Evolutionary conservation across 2,888 invertebrate genomes (phyloP).

Genomic region (Brenthis hecate): DNA sequence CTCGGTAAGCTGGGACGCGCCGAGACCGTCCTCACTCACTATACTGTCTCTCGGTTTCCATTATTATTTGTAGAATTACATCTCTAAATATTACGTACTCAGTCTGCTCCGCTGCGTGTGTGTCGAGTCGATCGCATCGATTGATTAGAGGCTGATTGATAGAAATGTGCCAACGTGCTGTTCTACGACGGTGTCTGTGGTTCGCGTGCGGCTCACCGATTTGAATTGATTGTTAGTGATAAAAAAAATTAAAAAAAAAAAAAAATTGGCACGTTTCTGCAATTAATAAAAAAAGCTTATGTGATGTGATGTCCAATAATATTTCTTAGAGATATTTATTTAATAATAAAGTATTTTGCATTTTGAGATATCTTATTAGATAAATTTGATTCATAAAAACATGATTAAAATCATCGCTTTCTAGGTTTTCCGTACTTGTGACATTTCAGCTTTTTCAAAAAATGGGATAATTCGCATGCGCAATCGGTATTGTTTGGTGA

Average conservation of each 20-base stretch:
- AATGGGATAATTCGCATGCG: constrained; percentile 70
- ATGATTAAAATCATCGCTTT: constrained; percentile 52
- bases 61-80: constrained; percentile 74
- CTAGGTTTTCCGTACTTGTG: constrained; percentile 49
- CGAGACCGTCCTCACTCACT: constrained; percentile 60
- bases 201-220: not conserved
- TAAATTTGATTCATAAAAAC: constrained; percentile 46
- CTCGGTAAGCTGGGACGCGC: constrained; percentile 77
- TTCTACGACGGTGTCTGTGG: not conserved
- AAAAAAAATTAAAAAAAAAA: not conserved
- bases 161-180: constrained; percentile 68
- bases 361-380: constrained; percentile 51
- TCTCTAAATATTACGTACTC: constrained; percentile 71
- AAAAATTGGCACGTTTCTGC: constrained; percentile 71
- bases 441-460: constrained; percentile 49
- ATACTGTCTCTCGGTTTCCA: constrained; percentile 73
- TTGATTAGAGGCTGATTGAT: constrained; percentile 70
- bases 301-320: constrained; percentile 78
- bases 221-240: not conserved
- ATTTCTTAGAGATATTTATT: constrained; percentile 55
- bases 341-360: constrained; percentile 51
- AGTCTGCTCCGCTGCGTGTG: constrained; percentile 81
- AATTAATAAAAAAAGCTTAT: constrained; percentile 70
- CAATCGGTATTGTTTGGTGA: constrained; percentile 63
- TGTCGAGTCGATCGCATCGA: constrained; percentile 73